Evolutionary conservation across 2,797 vertebrate genomes (phyloP).

Genomic region (Enteromius anoplus): DNA sequence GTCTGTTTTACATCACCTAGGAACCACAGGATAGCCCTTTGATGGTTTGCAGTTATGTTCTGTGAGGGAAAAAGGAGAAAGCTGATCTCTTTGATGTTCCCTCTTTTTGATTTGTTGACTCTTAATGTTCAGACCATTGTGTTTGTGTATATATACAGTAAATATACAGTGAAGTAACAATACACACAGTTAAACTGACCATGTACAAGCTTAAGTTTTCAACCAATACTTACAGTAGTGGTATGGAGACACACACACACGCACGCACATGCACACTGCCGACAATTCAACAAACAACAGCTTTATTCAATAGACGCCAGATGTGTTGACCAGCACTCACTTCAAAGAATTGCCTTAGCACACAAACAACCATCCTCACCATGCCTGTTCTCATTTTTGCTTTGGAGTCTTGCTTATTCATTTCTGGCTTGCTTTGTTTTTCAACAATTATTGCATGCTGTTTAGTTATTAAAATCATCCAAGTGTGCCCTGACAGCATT

Average conservation of each 20-base stretch:
- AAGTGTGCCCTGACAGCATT: not conserved
- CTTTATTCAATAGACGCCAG: constrained; percentile 59
- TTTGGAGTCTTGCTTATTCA: constrained; percentile 33
- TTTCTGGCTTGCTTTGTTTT: constrained; percentile 1
- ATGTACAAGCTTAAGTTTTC: not conserved
- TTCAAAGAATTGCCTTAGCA: constrained; percentile 44
- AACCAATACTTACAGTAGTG: constrained; percentile 8
- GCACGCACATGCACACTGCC: constrained; percentile 40
- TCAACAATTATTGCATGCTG: constrained; percentile 24
- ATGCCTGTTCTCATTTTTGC: constrained; percentile 34
- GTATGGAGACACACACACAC: constrained; percentile 39
- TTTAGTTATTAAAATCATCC: constrained; percentile 16
- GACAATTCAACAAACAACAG: constrained; percentile 62
- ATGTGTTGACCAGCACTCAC: constrained; percentile 57
- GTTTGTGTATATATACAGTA: constrained; percentile 6
- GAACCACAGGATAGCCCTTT: constrained; percentile 58
- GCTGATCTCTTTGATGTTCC: constrained; percentile 24
- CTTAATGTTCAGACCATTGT: not conserved
- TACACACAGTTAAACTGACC: not conserved
- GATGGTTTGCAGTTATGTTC: constrained; percentile 51
- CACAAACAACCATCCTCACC: constrained; percentile 39
- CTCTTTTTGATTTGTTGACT: not conserved
- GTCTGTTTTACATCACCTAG: constrained; percentile 53
- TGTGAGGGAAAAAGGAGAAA: constrained; percentile 24
- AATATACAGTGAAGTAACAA: not conserved